These are phyloP conservation scores for Erithacus rubecula DNA, from an alignment of 2,797 vertebrate species.

Conservation along the genomic window DNA sequence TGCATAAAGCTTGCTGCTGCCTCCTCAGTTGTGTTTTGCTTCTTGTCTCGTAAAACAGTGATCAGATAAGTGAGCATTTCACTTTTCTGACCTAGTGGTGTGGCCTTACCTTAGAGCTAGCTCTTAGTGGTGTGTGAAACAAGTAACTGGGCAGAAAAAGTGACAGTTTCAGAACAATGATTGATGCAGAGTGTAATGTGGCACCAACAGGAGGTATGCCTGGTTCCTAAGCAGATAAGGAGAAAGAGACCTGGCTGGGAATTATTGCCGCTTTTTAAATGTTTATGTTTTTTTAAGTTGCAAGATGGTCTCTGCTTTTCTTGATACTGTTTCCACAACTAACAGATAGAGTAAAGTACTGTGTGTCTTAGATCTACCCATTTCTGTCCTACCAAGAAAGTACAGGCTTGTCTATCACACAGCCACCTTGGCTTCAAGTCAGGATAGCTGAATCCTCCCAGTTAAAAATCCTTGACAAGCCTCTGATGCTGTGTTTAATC, in stretches of 20 bases:
- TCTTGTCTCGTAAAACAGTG: neutral
- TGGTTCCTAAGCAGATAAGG: neutral
- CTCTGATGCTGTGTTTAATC: neutral
- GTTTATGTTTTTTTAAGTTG: neutral
- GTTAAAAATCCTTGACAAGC: neutral
- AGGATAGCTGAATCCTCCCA: neutral
- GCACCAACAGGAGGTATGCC: neutral
- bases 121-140: neutral
- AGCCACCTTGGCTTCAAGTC: neutral
- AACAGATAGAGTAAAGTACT: neutral
- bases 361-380: neutral
- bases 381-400: neutral
- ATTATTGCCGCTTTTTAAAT: neutral
- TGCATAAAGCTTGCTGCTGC: neutral
- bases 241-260: neutral
- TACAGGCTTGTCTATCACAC: neutral
- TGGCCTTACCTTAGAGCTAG: neutral
- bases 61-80: neutral
- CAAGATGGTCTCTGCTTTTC: neutral
- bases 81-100: neutral
- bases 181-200: neutral
- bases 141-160: neutral
- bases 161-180: neutral
- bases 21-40: neutral
- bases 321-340: neutral